Percentiles rank a stretch among this genome's conserved stretches.
phyloP scores from a whole-genome alignment of 2,888 invertebrate species.

The Parnassius mnemosyne region DNA sequence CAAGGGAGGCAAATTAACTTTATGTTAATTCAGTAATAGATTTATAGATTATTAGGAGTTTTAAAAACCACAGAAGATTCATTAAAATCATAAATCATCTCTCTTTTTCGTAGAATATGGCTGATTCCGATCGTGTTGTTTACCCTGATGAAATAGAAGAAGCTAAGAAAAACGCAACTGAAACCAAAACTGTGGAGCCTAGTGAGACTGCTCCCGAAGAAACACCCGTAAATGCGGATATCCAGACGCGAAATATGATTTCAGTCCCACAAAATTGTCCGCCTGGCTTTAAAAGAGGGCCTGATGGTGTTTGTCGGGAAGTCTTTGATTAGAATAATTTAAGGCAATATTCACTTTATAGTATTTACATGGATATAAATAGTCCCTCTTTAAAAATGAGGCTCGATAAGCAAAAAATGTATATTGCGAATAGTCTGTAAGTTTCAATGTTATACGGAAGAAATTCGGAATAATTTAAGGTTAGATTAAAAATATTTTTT shows the following conservation, averaged over 20 bases:
- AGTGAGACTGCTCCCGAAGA: constrained; percentile 6
- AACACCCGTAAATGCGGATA: constrained; percentile 12
- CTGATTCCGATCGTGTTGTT: constrained; percentile 55
- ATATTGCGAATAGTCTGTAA: not conserved
- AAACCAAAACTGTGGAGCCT: constrained; percentile 32
- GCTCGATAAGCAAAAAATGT: not conserved
- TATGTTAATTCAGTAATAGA: no score
- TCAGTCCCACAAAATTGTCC: constrained; percentile 44
- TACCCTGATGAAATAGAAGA: constrained; percentile 62
- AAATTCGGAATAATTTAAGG: constrained; percentile 14
- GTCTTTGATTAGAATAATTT: constrained; percentile 31
- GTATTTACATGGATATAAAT: not conserved
- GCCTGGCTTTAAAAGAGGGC: constrained; percentile 37
- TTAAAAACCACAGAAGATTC: no score
- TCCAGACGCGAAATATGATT: constrained; percentile 55
- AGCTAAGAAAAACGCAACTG: constrained; percentile 35
- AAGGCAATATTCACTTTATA: not conserved
- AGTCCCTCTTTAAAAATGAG: constrained; percentile 5
- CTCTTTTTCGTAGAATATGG: constrained; percentile 44
- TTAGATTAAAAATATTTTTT: not conserved
- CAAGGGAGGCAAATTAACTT: no score
- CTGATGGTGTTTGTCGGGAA: constrained; percentile 45
- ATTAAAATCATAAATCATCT: no score
- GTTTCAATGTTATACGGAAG: not conserved
- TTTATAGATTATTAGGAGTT: no score